phyloP scores from a whole-genome alignment of 2,888 invertebrate species.

The Adineta ricciae region DNA sequence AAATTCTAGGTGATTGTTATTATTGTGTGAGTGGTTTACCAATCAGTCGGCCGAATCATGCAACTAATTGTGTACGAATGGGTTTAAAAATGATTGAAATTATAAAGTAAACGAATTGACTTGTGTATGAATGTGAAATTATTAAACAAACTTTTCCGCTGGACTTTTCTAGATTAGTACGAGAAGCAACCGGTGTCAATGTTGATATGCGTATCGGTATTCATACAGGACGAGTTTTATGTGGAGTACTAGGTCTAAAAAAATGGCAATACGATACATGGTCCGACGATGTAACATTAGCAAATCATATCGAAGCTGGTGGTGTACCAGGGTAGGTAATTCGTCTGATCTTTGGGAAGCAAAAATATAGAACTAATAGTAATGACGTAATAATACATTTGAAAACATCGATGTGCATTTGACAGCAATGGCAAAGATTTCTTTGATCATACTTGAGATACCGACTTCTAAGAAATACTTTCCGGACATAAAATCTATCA shows the following conservation, averaged over 20 bases:
- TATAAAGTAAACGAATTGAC: slow-evolving; percentile 46
- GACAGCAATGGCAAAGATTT: too few species aligned
- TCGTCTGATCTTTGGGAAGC: too few species aligned
- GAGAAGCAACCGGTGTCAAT: slow-evolving; percentile 88
- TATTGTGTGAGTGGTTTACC: slow-evolving; percentile 53
- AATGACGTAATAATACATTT: too few species aligned
- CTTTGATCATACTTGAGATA: too few species aligned
- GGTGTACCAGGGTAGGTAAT: slow-evolving; percentile 59
- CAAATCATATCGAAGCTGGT: slow-evolving; percentile 87
- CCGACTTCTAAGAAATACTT: too few species aligned
- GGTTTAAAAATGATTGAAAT: slow-evolving; percentile 53
- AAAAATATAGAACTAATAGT: too few species aligned
- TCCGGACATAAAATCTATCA: too few species aligned
- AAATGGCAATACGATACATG: slow-evolving; percentile 95
- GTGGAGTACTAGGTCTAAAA: slow-evolving; percentile 72
- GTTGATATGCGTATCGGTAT: slow-evolving; percentile 76
- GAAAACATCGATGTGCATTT: too few species aligned
- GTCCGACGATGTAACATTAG: slow-evolving; percentile 89
- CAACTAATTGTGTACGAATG: slow-evolving; percentile 52
- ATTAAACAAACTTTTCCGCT: slow-evolving; percentile 35
- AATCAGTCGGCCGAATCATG: slow-evolving; percentile 51
- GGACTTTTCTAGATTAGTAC: slow-evolving; percentile 63
- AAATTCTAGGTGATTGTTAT: slow-evolving; percentile 53
- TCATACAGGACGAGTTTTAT: slow-evolving; percentile 64
- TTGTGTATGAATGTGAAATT: too few species aligned